Conservation (phyloP, 1,140 invertebrate genomes). For the Homarus americanus region DNA sequence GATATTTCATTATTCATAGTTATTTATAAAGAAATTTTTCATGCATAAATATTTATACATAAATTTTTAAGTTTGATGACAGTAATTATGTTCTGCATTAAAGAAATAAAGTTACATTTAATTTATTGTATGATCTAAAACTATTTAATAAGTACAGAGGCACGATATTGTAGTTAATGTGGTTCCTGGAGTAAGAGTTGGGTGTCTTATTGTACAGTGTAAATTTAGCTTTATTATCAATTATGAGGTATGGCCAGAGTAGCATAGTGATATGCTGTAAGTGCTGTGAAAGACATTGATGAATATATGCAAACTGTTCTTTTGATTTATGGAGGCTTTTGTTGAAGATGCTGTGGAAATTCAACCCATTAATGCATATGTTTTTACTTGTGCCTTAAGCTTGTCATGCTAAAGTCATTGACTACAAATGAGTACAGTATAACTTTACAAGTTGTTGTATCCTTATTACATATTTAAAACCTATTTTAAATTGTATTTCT, state of each 20-base stretch:
- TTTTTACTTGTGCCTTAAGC: slow-evolving; percentile 17
- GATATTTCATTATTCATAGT: not conserved
- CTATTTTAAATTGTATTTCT: slow-evolving; percentile 1
- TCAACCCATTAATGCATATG: not conserved
- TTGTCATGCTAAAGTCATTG: not conserved
- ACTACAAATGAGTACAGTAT: not conserved
- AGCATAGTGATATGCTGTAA: not conserved
- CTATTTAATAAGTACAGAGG: not conserved
- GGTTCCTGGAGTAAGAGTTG: not conserved
- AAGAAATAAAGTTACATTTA: not conserved
- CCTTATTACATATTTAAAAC: not conserved
- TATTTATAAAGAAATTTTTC: not conserved
- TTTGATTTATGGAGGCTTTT: not conserved
- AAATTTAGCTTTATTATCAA: not conserved
- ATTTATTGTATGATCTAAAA: not conserved
- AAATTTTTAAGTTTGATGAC: not conserved
- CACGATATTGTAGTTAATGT: not conserved
- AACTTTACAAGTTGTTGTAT: slow-evolving; percentile 5
- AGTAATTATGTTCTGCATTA: too few relatives aligned
- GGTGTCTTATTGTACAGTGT: not conserved
- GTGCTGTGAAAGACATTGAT: not conserved
- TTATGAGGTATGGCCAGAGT: not conserved
- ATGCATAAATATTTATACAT: not conserved
- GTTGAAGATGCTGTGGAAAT: slow-evolving; percentile 17
- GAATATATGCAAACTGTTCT: slow-evolving; percentile 1